These are phyloP conservation scores for Acanthosoma haemorrhoidale DNA, from an alignment of 2,888 invertebrate species.

Conservation along the genomic window DNA sequence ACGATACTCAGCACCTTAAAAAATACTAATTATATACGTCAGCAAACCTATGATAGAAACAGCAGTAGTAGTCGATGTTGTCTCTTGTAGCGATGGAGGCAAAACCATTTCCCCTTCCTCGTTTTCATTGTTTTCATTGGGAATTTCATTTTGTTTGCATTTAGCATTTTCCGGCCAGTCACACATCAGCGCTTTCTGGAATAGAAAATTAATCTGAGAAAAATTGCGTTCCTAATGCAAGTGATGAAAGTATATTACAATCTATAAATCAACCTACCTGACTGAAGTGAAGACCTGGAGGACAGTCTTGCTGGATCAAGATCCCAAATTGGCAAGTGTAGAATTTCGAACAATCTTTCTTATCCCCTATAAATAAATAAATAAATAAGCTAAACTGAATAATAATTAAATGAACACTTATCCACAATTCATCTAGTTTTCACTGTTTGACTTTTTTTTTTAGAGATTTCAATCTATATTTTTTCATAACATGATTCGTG, in stretches of 20 bases:
- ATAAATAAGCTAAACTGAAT: no score
- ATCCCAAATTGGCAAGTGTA: slow-evolving; percentile 72
- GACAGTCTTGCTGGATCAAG: slow-evolving; percentile 64
- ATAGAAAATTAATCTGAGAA: not conserved
- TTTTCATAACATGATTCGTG: no score
- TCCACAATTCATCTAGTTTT: no score
- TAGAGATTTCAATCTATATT: no score
- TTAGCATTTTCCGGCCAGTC: slow-evolving; percentile 72
- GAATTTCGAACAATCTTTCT: slow-evolving; percentile 67
- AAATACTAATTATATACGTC: no score
- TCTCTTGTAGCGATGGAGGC: not conserved
- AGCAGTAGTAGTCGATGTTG: not conserved
- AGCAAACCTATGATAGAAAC: not conserved
- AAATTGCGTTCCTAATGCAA: no score
- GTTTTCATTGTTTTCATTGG: slow-evolving; percentile 2
- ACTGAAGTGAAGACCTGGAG: slow-evolving; percentile 71
- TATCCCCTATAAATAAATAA: slow-evolving; percentile 31
- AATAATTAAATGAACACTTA: no score
- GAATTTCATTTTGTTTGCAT: slow-evolving; percentile 47
- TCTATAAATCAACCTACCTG: slow-evolving; percentile 44
- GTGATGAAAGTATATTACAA: not conserved
- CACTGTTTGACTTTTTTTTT: no score
- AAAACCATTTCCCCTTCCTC: slow-evolving; percentile 11
- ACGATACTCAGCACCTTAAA: no score
- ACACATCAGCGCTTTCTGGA: slow-evolving; percentile 55